Percentiles rank a stretch among this genome's conserved stretches.
These are phyloP conservation scores for Megathymus violae DNA, from an alignment of 1,140 invertebrate genomes.

Conservation along the genomic window DNA sequence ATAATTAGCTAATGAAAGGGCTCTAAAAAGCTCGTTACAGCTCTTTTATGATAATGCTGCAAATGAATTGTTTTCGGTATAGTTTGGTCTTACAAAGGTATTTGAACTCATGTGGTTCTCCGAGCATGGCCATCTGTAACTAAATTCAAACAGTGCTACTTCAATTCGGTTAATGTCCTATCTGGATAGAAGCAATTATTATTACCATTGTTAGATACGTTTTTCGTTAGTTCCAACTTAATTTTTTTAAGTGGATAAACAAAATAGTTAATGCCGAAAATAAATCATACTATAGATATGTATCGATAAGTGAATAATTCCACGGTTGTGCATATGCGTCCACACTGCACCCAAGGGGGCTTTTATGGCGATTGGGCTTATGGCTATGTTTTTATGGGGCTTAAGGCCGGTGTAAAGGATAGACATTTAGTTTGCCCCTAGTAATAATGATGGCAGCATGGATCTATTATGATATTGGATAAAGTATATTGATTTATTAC, in stretches of 20 bases:
- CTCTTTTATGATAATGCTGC: not conserved
- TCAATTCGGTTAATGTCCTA: no score
- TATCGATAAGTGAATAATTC: slow-evolving; percentile 18
- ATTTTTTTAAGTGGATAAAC: no score
- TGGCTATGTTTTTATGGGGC: slow-evolving; percentile 29
- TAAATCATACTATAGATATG: slow-evolving; percentile 18
- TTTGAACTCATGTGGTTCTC: not conserved
- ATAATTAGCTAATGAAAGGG: slow-evolving; percentile 30
- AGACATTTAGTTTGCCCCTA: slow-evolving; percentile 15
- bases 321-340: slow-evolving; percentile 22
- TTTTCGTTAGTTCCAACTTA: no score
- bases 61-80: not conserved
- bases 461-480: not conserved
- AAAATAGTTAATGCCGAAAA: slow-evolving; percentile 6
- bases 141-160: no score
- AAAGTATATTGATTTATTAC: not conserved
- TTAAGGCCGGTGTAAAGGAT: slow-evolving; percentile 23
- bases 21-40: slow-evolving; percentile 11
- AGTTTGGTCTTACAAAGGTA: not conserved
- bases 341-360: slow-evolving; percentile 25
- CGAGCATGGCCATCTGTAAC: no score
- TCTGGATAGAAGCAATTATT: no score
- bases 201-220: no score
- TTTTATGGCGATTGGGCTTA: slow-evolving; percentile 25
- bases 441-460: not conserved